A percentile compares a stretch with the other conserved stretches of the same genome.
phyloP scores from a whole-genome alignment of 2,888 invertebrate genomes.

The Icerya purchasi region DNA sequence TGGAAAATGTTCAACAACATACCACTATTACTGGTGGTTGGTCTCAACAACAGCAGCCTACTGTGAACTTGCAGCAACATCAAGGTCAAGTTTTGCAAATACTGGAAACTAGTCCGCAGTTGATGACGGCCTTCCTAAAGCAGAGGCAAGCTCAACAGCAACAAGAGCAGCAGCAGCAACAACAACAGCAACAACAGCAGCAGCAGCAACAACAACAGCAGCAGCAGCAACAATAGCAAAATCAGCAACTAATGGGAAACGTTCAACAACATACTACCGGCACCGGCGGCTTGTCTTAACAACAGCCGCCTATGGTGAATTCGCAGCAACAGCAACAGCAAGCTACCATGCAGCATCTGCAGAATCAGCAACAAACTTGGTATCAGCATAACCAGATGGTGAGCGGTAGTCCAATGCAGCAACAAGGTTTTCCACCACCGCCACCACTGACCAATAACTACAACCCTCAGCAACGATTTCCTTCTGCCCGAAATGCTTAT shows the following conservation, averaged over 20 bases:
- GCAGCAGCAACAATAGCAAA: slow-evolving; percentile 4
- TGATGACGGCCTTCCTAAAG: slow-evolving; percentile 87
- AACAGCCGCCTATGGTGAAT: neutral
- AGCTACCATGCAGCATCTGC: slow-evolving; percentile 20
- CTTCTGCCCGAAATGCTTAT: slow-evolving; percentile 27
- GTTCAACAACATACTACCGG: neutral
- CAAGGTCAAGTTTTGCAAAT: slow-evolving; percentile 73
- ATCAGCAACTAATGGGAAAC: neutral
- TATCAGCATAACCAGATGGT: slow-evolving; percentile 26
- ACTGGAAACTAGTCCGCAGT: slow-evolving; percentile 75
- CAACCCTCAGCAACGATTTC: slow-evolving; percentile 30
- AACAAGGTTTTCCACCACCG: slow-evolving; percentile 23
- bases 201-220: too few species aligned
- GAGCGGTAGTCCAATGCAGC: slow-evolving; percentile 25
- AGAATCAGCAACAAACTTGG: slow-evolving; percentile 16
- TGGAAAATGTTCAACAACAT: too few species aligned
- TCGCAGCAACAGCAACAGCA: neutral
- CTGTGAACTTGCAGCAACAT: slow-evolving; percentile 73
- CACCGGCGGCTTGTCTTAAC: too few species aligned
- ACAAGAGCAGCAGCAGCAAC: neutral
- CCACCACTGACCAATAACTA: slow-evolving; percentile 12
- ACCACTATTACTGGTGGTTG: too few species aligned
- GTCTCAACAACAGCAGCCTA: slow-evolving; percentile 76
- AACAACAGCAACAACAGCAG: too few species aligned
- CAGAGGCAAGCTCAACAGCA: slow-evolving; percentile 25